Evolutionary conservation across 2,113 vertebrate species (phyloP).

Genomic region (Scopus umbretta): DNA sequence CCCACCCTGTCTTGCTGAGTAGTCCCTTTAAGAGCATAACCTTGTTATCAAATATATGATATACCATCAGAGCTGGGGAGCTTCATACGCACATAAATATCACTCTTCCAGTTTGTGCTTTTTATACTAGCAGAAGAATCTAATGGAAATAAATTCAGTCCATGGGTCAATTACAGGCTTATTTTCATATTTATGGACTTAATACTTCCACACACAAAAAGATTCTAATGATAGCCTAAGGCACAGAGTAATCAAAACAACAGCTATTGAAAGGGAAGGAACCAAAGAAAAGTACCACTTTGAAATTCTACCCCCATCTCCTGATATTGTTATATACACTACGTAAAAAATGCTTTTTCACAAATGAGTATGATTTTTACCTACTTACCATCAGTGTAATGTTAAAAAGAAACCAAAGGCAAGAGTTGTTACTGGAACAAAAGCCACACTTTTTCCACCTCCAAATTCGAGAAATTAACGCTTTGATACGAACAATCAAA

Average conservation of each 20-base stretch:
- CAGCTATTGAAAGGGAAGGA: constrained; percentile 40
- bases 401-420: constrained; percentile 28
- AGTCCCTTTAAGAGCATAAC: constrained; percentile 52
- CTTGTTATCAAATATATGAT: constrained; percentile 23
- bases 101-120: constrained; percentile 42
- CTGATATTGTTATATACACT: constrained; percentile 28
- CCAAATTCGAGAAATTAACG: background rate
- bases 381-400: background rate
- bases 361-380: constrained; percentile 58
- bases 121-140: constrained; percentile 61
- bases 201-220: constrained; percentile 69
- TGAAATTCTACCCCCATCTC: constrained; percentile 32
- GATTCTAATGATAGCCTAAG: constrained; percentile 70
- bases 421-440: background rate
- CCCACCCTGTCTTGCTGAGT: constrained; percentile 14
- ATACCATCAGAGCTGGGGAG: constrained; percentile 30
- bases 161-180: constrained; percentile 72
- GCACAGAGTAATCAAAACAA: constrained; percentile 68
- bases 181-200: constrained; percentile 75
- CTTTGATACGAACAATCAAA: background rate
- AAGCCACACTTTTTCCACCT: background rate
- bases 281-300: constrained; percentile 14
- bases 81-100: constrained; percentile 44
- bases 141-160: constrained; percentile 71
- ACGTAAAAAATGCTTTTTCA: constrained; percentile 39